Percentiles rank a stretch among this genome's conserved stretches.
Conservation (phyloP, 2,113 vertebrate species). For the Piprites chloris region DNA sequence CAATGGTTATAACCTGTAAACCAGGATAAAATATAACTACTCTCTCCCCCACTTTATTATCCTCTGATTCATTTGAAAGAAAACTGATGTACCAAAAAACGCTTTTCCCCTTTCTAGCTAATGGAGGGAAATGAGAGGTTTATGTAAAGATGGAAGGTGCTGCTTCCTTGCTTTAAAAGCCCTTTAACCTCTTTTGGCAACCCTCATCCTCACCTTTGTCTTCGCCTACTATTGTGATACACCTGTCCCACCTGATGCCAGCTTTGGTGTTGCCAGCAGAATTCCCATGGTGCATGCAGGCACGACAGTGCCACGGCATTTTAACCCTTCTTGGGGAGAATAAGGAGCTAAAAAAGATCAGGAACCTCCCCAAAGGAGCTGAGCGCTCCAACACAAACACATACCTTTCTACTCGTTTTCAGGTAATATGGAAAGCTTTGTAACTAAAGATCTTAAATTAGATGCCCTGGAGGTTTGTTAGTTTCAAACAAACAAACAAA, state of each 20-base stretch:
- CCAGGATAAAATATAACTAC: neutral
- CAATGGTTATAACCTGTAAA: neutral
- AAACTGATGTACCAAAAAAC: neutral
- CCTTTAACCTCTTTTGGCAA: neutral
- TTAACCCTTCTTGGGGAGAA: slow-evolving; percentile 41
- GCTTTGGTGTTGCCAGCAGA: slow-evolving; percentile 16
- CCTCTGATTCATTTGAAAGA: neutral
- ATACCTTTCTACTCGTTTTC: neutral
- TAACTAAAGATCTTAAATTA: neutral
- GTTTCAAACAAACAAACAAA: neutral
- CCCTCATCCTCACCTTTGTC: slow-evolving; percentile 24
- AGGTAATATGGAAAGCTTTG: neutral
- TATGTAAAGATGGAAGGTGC: neutral
- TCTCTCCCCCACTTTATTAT: neutral
- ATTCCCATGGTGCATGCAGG: slow-evolving; percentile 61
- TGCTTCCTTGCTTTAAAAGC: neutral
- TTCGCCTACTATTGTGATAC: neutral
- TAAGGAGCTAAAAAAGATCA: neutral
- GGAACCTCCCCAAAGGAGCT: slow-evolving; percentile 4
- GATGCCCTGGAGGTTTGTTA: slow-evolving; percentile 17
- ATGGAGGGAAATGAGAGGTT: neutral
- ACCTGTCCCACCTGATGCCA: slow-evolving; percentile 55
- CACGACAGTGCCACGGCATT: slow-evolving; percentile 11
- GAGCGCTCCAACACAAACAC: neutral
- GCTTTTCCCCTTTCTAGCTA: neutral